Percentiles rank a stretch among this genome's conserved stretches.
phyloP scores from a whole-genome alignment of 2,113 vertebrate species.

The Maccullochella peelii region DNA sequence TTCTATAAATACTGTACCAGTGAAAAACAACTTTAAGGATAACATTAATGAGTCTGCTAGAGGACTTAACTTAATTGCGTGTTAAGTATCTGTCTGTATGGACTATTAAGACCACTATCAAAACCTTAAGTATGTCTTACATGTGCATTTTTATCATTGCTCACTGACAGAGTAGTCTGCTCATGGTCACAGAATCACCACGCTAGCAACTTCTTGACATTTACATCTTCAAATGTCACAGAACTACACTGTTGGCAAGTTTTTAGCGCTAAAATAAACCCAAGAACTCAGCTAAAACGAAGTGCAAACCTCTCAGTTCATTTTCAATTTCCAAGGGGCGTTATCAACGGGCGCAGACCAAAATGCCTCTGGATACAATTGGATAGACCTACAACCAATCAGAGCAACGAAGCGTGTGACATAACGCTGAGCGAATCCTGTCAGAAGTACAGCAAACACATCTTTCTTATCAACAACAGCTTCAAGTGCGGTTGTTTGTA shows the following conservation, averaged over 20 bases:
- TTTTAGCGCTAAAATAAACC: conserved; percentile 31
- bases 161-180: neutral
- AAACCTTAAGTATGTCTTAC: conserved; percentile 16
- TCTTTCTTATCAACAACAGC: too few species aligned
- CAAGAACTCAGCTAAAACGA: neutral
- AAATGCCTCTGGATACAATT: too few species aligned
- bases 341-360: too few species aligned
- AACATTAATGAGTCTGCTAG: conserved; percentile 47
- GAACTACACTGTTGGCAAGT: neutral
- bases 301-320: neutral
- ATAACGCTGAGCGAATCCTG: too few species aligned
- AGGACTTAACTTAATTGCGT: conserved; percentile 48
- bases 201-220: conserved; percentile 14
- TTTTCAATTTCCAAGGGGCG: too few species aligned
- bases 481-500: too few species aligned
- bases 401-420: too few species aligned
- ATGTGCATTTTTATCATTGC: conserved; percentile 9
- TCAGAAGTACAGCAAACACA: too few species aligned
- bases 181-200: neutral
- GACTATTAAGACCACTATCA: conserved; percentile 43
- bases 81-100: conserved; percentile 57
- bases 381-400: too few species aligned
- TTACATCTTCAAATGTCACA: conserved; percentile 45
- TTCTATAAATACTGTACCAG: conserved; percentile 67
- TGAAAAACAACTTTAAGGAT: conserved; percentile 48